These are phyloP conservation scores for Fistularia commersonii DNA, from an alignment of 2,797 vertebrate species.

Conservation along the genomic window DNA sequence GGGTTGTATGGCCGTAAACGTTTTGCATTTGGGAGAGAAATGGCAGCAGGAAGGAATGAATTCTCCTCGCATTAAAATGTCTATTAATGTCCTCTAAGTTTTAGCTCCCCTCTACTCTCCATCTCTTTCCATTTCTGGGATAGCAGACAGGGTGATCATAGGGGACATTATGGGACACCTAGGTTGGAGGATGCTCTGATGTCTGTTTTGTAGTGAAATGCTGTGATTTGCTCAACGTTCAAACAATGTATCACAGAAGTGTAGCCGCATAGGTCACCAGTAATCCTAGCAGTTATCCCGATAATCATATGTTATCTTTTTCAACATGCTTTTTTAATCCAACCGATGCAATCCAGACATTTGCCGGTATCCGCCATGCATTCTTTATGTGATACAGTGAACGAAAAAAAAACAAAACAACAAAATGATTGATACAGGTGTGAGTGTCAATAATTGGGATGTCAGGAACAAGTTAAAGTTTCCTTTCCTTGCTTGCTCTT, in stretches of 20 bases:
- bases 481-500: conserved; percentile 12
- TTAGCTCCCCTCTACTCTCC: conserved; percentile 19
- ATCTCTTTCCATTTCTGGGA: conserved; percentile 55
- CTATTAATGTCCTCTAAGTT: conserved; percentile 57
- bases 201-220: conserved; percentile 21
- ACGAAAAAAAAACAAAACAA: conserved; percentile 2
- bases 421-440: conserved; percentile 12
- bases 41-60: conserved; percentile 28
- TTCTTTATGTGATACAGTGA: conserved; percentile 16
- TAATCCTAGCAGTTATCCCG: not conserved
- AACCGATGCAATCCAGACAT: conserved; percentile 1
- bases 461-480: conserved; percentile 32
- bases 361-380: not conserved
- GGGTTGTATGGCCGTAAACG: not conserved
- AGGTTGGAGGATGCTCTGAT: conserved; percentile 35
- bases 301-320: conserved; percentile 10
- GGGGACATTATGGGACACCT: conserved; percentile 47
- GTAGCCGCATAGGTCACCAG: not conserved
- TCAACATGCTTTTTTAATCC: conserved; percentile 1
- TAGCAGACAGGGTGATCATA: conserved; percentile 61
- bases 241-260: conserved; percentile 10
- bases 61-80: conserved; percentile 30
- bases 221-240: conserved; percentile 19
- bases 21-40: conserved; percentile 22
- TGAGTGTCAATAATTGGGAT: conserved; percentile 11